Evolutionary conservation across 2,797 vertebrate genomes (phyloP).

Genomic region (Anguilla anguilla): DNA sequence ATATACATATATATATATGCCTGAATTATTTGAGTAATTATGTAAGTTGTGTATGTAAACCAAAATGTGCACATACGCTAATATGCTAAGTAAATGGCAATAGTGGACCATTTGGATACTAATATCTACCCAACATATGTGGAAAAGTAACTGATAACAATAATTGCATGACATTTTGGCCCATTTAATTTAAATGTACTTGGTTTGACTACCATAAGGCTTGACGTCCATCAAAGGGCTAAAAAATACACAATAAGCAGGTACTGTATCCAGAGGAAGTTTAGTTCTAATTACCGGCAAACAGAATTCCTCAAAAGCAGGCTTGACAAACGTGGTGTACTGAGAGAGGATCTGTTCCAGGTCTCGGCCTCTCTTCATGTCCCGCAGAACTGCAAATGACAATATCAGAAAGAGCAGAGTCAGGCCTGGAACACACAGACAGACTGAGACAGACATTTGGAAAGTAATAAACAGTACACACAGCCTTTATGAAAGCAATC

Average conservation of each 20-base stretch:
- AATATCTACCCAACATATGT: not conserved
- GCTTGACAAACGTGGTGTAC: constrained; percentile 97
- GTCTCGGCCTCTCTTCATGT: constrained; percentile 91
- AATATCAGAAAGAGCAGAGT: not conserved
- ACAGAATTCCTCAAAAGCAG: constrained; percentile 97
- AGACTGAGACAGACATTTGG: not conserved
- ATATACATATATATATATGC: too few species aligned
- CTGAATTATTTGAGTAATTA: not conserved
- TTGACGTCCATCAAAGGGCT: not conserved
- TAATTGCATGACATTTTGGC: not conserved
- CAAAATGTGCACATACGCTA: not conserved
- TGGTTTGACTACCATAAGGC: not conserved
- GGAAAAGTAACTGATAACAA: not conserved
- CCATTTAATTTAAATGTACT: not conserved
- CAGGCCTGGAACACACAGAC: not conserved
- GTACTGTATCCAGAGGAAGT: not conserved
- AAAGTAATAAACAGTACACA: not conserved
- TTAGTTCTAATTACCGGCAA: constrained; percentile 79
- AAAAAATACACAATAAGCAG: not conserved
- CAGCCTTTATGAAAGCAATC: not conserved
- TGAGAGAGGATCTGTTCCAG: constrained; percentile 95
- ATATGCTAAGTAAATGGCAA: not conserved
- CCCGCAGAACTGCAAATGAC: constrained; percentile 81
- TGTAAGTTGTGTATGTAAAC: not conserved
- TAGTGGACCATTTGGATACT: not conserved